Evolutionary conservation across 2,888 invertebrate genomes (phyloP).

Genomic region (Macrosoma leucophasiata): DNA sequence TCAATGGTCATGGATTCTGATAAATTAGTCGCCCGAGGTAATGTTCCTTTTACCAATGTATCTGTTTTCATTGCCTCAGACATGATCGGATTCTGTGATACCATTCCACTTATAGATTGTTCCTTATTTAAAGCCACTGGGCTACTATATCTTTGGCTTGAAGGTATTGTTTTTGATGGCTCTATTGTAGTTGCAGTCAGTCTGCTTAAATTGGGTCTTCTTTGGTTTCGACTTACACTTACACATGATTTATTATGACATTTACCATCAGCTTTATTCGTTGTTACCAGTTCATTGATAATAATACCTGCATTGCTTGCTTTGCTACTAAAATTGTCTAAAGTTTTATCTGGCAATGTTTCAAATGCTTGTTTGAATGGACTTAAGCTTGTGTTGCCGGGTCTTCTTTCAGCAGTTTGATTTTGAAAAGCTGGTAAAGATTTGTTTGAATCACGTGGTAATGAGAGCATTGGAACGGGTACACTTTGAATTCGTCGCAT

Average conservation of each 20-base stretch:
- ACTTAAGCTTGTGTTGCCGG: neutral
- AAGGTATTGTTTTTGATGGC: neutral
- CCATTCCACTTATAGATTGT: constrained; percentile 2
- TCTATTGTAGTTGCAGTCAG: too few relatives aligned
- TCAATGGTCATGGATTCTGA: constrained; percentile 20
- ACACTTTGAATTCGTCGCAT: constrained; percentile 41
- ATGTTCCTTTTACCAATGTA: neutral
- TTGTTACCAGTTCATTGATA: neutral
- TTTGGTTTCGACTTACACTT: constrained; percentile 2
- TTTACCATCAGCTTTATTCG: constrained; percentile 1
- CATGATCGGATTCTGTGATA: too few relatives aligned
- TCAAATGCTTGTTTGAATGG: neutral
- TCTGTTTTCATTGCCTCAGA: constrained; percentile 5
- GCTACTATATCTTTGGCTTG: neutral
- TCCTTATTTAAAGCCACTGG: neutral
- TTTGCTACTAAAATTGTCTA: too few relatives aligned
- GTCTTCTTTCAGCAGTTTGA: neutral
- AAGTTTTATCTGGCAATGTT: too few relatives aligned
- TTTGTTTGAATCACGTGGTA: constrained; percentile 5
- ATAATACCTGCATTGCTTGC: too few relatives aligned
- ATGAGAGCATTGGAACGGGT: constrained; percentile 33
- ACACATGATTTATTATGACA: constrained; percentile 8
- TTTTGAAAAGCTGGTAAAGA: too few relatives aligned
- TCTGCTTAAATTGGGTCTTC: neutral
- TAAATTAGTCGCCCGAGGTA: neutral